Conservation (phyloP, 2,888 invertebrate genomes). For the Neuroscelio doddi region DNA sequence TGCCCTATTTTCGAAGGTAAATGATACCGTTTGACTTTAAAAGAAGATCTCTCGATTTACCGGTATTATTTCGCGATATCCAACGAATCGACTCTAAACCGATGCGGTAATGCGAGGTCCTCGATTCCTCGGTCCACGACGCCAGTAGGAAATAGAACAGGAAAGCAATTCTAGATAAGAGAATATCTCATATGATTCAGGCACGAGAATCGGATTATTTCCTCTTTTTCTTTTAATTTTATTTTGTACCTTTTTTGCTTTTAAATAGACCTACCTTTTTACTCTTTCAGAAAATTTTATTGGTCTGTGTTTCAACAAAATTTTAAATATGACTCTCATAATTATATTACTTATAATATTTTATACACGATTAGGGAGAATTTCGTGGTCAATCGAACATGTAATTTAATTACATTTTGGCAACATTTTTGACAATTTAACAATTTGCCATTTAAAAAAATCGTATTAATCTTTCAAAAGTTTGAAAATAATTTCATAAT, state of each 20-base stretch:
- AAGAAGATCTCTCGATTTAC: constrained; percentile 58
- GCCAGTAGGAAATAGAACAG: constrained; percentile 56
- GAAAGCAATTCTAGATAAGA: constrained; percentile 61
- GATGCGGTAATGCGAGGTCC: constrained; percentile 50
- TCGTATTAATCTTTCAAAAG: too few relatives aligned
- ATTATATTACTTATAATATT: too few relatives aligned
- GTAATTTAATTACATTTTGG: too few relatives aligned
- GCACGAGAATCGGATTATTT: constrained; percentile 50
- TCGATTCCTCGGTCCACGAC: constrained; percentile 50
- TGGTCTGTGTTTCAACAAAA: too few relatives aligned
- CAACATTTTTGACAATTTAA: too few relatives aligned
- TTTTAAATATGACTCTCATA: too few relatives aligned
- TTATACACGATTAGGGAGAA: too few relatives aligned
- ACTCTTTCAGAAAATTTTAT: too few relatives aligned
- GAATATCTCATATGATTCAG: constrained; percentile 59
- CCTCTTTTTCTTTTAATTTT: constrained; percentile 37
- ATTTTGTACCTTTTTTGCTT: constrained; percentile 18
- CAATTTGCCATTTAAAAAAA: too few relatives aligned
- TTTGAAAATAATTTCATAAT: too few relatives aligned
- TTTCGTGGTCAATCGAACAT: too few relatives aligned
- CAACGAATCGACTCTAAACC: constrained; percentile 42
- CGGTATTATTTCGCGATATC: constrained; percentile 62
- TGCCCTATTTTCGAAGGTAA: constrained; percentile 20
- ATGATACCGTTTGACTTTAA: constrained; percentile 50
- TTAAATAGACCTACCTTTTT: neutral